Conservation (phyloP, 2,797 vertebrate genomes). For the Chaenodraco wilsoni region DNA sequence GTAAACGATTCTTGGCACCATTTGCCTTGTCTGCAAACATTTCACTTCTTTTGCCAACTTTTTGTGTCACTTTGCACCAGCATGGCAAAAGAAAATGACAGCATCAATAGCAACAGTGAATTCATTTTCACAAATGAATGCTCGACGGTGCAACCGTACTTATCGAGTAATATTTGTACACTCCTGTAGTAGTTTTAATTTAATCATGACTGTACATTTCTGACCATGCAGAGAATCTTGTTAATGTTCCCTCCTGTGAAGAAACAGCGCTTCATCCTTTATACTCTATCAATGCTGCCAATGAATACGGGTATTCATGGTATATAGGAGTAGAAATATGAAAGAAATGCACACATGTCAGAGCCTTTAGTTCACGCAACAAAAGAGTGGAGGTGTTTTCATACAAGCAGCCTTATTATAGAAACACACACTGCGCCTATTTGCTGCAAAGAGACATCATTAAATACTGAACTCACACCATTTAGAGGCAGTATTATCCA, state of each 20-base stretch:
- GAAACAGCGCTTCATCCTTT: constrained; percentile 30
- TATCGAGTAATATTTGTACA: constrained; percentile 27
- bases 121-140: constrained; percentile 18
- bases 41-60: constrained; percentile 37
- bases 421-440: constrained; percentile 1
- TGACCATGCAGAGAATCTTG: constrained; percentile 13
- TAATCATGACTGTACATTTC: constrained; percentile 43
- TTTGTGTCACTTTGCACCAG: constrained; percentile 21
- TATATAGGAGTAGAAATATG: constrained; percentile 11
- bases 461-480: constrained; percentile 1
- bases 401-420: not conserved
- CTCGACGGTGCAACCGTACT: constrained; percentile 24
- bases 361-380: constrained; percentile 12
- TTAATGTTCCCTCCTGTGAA: constrained; percentile 13
- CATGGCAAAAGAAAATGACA: constrained; percentile 13
- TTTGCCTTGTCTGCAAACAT: constrained; percentile 22
- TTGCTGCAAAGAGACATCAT: constrained; percentile 12
- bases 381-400: constrained; percentile 36
- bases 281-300: constrained; percentile 36
- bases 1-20: constrained; percentile 4
- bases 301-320: constrained; percentile 52
- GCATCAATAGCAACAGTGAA: not conserved
- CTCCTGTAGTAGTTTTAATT: constrained; percentile 31
- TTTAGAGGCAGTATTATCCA: constrained; percentile 1
- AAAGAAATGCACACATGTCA: constrained; percentile 26